Evolutionary conservation across 2,113 vertebrate genomes (phyloP).

Genomic region (Tringa solitaria): DNA sequence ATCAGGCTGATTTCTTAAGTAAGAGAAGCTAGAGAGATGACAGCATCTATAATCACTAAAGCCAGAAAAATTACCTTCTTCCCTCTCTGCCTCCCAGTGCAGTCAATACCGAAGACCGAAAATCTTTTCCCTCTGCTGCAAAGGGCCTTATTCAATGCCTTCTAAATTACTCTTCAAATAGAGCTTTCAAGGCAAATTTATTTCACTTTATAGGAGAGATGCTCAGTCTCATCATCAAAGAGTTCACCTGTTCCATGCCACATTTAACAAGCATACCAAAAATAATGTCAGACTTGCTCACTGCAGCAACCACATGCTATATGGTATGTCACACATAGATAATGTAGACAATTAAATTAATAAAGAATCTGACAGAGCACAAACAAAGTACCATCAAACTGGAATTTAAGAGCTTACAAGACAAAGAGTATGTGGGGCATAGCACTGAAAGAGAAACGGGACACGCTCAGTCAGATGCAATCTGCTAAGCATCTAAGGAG

Average conservation of each 20-base stretch:
- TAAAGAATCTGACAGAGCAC: neutral
- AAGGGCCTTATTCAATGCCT: neutral
- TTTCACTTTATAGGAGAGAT: neutral
- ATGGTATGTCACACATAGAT: neutral
- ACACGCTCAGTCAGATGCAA: neutral
- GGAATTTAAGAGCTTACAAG: neutral
- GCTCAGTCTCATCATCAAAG: neutral
- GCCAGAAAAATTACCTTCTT: neutral
- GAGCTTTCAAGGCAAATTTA: neutral
- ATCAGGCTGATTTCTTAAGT: neutral
- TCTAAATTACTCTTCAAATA: neutral
- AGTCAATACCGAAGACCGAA: neutral
- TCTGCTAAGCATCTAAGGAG: neutral
- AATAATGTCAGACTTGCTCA: neutral
- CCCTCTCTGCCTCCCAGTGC: neutral
- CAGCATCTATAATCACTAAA: neutral
- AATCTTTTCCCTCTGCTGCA: neutral
- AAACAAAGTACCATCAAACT: neutral
- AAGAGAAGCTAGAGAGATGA: neutral
- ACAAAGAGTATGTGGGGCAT: neutral
- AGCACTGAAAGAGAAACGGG: neutral
- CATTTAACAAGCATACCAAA: neutral
- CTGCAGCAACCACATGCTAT: neutral
- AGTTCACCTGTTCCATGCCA: neutral
- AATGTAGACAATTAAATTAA: constrained; percentile 6